Conservation (phyloP, 2,888 invertebrate genomes). For the Rotaria magnacalcarata region DNA sequence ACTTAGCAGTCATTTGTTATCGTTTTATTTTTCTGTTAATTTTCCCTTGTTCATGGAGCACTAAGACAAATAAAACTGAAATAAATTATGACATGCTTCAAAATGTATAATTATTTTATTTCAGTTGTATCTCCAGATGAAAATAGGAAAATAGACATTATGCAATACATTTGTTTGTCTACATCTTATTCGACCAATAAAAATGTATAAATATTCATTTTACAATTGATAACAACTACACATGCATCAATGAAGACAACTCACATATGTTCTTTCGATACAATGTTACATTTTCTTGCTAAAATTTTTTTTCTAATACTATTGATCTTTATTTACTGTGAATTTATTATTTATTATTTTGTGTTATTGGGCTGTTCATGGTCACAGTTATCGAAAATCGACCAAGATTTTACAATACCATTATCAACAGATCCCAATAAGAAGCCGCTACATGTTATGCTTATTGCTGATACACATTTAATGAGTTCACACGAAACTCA, state of each 20-base stretch:
- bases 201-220: background rate
- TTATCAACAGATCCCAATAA: background rate
- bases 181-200: background rate
- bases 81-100: background rate
- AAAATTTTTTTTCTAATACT: background rate
- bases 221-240: background rate
- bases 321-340: conserved; percentile 66
- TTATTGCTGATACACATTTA: conserved; percentile 87
- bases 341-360: conserved; percentile 75
- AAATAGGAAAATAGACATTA: background rate
- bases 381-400: conserved; percentile 59
- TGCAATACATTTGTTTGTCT: background rate
- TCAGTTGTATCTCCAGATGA: background rate
- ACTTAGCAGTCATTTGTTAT: background rate
- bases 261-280: background rate
- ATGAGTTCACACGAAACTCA: conserved; percentile 73
- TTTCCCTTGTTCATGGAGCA: background rate
- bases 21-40: background rate
- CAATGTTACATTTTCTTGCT: background rate
- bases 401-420: conserved; percentile 21
- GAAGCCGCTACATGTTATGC: conserved; percentile 67
- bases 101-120: background rate
- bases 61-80: background rate
- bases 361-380: conserved; percentile 70
- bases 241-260: background rate